These are phyloP conservation scores for Oriolus oriolus DNA, from an alignment of 2,113 vertebrate genomes.

Conservation along the genomic window DNA sequence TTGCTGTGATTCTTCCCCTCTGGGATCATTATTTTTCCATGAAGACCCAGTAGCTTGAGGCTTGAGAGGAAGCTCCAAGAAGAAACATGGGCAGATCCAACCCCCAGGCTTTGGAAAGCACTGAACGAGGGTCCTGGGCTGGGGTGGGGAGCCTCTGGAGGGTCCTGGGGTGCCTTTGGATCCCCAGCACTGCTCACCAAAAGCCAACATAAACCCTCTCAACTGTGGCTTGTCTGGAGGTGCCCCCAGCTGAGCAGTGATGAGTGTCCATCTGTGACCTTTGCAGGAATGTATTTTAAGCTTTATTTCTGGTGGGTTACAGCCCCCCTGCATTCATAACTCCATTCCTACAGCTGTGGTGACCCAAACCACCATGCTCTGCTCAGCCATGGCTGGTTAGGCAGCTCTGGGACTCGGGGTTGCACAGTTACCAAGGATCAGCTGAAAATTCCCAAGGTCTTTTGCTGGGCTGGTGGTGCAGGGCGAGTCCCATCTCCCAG, in stretches of 20 bases:
- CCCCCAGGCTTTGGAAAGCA: not conserved
- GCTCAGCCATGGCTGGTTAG: not conserved
- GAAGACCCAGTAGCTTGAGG: not conserved
- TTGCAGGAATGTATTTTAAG: not conserved
- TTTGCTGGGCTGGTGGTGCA: not conserved
- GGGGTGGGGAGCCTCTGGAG: not conserved
- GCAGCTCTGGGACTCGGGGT: accelerated
- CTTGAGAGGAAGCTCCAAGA: not conserved
- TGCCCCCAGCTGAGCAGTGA: not conserved
- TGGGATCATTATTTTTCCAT: not conserved
- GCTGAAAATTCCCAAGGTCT: not conserved
- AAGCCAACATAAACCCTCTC: not conserved
- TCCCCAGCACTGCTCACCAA: not conserved
- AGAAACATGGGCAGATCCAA: not conserved
- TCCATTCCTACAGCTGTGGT: not conserved
- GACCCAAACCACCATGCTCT: not conserved
- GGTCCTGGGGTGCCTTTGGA: not conserved
- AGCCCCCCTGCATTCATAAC: not conserved
- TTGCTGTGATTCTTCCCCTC: not conserved
- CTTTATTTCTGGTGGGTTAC: not conserved
- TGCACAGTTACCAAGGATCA: not conserved
- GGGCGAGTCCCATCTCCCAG: not conserved
- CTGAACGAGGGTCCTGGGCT: not conserved
- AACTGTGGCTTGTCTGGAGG: not conserved
- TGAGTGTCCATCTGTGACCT: not conserved